These are phyloP conservation scores for Rhabdornis inornatus DNA, from an alignment of 2,113 vertebrate genomes.

Conservation along the genomic window DNA sequence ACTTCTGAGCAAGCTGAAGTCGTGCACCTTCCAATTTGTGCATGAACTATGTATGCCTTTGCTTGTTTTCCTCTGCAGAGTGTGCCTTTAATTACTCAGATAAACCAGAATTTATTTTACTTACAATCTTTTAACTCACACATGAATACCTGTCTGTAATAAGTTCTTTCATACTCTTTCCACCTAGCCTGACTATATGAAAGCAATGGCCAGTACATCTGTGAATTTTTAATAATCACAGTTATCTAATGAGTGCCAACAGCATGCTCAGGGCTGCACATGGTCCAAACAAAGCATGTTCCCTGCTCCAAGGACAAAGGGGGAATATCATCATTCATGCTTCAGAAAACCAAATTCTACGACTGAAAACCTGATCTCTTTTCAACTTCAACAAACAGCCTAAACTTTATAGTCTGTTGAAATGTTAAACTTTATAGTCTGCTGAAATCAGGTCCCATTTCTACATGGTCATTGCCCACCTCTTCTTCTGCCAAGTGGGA, in stretches of 20 bases:
- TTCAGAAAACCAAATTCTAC: background rate
- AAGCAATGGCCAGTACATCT: slow-evolving; percentile 23
- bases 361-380: background rate
- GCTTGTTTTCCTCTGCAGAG: background rate
- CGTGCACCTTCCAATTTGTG: background rate
- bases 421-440: background rate
- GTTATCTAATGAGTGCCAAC: background rate
- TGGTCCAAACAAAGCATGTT: background rate
- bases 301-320: slow-evolving; percentile 1
- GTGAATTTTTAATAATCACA: slow-evolving; percentile 25
- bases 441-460: background rate
- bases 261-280: background rate
- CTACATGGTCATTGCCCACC: background rate
- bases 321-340: background rate
- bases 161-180: slow-evolving; percentile 4
- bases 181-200: slow-evolving; percentile 27
- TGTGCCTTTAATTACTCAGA: background rate
- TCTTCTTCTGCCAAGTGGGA: background rate
- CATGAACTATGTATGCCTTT: rapidly evolving
- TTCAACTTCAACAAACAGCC: background rate
- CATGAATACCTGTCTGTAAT: background rate
- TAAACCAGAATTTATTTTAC: background rate
- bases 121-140: background rate
- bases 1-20: background rate
- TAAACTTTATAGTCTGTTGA: background rate